These are phyloP conservation scores for Bombyx mandarina DNA, from an alignment of 1,140 invertebrate genomes.

Conservation along the genomic window DNA sequence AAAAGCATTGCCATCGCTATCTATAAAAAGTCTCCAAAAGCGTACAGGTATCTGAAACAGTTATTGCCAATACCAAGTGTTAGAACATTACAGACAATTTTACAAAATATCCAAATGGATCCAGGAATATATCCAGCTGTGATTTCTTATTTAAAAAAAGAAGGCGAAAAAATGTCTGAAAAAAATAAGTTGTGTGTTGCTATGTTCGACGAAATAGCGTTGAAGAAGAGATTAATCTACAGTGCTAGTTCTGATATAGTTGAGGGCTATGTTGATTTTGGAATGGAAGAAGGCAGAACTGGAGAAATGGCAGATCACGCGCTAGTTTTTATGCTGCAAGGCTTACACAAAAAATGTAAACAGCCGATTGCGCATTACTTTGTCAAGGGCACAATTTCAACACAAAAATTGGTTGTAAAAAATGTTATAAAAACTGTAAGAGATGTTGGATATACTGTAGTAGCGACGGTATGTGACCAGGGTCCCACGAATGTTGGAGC, in stretches of 20 bases:
- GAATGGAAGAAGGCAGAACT: background rate
- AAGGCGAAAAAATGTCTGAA: background rate
- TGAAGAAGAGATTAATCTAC: conserved; percentile 9
- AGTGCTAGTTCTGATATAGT: conserved; percentile 9
- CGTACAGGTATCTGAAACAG: conserved; percentile 7
- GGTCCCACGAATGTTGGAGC: conserved; percentile 19
- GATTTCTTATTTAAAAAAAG: background rate
- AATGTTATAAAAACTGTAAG: conserved; percentile 8
- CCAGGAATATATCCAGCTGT: background rate
- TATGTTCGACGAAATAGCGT: conserved; percentile 13
- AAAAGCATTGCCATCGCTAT: conserved; percentile 3
- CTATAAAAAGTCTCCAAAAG: conserved; percentile 5
- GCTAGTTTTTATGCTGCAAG: conserved; percentile 11
- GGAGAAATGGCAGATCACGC: conserved; percentile 10
- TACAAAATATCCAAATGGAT: background rate
- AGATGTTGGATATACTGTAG: conserved; percentile 6
- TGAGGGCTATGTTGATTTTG: conserved; percentile 8
- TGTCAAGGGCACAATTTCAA: conserved; percentile 9
- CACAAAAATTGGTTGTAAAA: conserved; percentile 12
- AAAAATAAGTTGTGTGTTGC: background rate
- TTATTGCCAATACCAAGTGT: conserved; percentile 5
- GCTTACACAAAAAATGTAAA: conserved; percentile 11
- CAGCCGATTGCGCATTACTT: conserved; percentile 14
- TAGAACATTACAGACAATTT: conserved; percentile 4
- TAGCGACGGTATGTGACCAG: conserved; percentile 20